Percentiles rank a stretch among this genome's conserved stretches.
phyloP scores from a whole-genome alignment of 2,797 vertebrate genomes.

The Channallabes apus region DNA sequence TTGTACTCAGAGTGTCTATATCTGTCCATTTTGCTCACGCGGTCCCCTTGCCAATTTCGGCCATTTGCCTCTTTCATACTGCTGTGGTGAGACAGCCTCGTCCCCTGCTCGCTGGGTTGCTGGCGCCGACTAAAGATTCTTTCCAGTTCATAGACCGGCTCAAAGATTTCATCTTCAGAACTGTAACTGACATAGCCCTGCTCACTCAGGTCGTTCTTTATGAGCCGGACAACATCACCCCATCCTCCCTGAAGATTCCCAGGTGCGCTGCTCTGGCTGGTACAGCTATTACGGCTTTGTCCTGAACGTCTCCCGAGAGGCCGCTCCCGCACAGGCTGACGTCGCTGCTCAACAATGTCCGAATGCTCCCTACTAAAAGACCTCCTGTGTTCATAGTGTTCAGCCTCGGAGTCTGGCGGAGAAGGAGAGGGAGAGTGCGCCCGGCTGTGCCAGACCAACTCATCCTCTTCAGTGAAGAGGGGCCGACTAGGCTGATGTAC shows the following conservation, averaged over 20 bases:
- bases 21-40: slow-evolving; percentile 1
- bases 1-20: slow-evolving; percentile 35
- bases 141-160: slow-evolving; percentile 56
- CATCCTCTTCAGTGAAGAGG: slow-evolving; percentile 52
- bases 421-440: slow-evolving; percentile 57
- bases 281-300: slow-evolving; percentile 50
- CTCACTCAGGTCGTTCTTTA: slow-evolving; percentile 57
- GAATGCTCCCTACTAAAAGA: not conserved
- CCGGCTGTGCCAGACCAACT: slow-evolving; percentile 59
- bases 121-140: slow-evolving; percentile 52
- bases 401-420: slow-evolving; percentile 52
- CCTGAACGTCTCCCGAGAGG: slow-evolving; percentile 24
- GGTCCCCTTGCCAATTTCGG: slow-evolving; percentile 43
- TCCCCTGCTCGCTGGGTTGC: slow-evolving; percentile 46
- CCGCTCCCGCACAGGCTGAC: not conserved
- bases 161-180: slow-evolving; percentile 64
- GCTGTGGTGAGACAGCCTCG: slow-evolving; percentile 51
- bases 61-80: slow-evolving; percentile 49
- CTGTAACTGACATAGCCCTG: slow-evolving; percentile 58
- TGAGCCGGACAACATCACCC: slow-evolving; percentile 55
- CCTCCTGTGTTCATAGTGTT: slow-evolving; percentile 44
- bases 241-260: slow-evolving; percentile 66
- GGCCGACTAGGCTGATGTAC: slow-evolving; percentile 54
- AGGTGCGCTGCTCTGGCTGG: slow-evolving; percentile 55
- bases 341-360: slow-evolving; percentile 7